Evolutionary conservation across 2,113 vertebrate genomes (phyloP).

Genomic region (Channa argus): DNA sequence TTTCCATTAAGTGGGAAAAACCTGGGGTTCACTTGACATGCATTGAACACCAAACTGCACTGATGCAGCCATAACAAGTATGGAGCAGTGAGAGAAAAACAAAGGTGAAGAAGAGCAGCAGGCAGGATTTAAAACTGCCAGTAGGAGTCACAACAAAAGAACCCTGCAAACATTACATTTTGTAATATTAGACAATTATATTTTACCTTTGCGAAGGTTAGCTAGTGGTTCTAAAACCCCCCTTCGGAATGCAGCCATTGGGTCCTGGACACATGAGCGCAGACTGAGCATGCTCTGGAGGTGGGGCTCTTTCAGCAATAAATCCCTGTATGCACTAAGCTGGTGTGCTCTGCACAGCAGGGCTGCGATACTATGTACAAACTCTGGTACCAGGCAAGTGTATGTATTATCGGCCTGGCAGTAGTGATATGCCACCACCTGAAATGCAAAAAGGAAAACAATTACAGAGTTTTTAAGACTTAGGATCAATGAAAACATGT

Average conservation of each 20-base stretch:
- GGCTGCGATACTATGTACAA: constrained; percentile 95
- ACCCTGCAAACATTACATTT: neutral
- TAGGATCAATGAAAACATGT: neutral
- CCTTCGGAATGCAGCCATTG: constrained; percentile 90
- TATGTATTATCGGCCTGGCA: constrained; percentile 99
- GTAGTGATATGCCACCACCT: constrained; percentile 99
- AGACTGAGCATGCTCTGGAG: constrained; percentile 96
- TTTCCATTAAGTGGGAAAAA: no score
- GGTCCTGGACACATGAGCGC: constrained; percentile 96
- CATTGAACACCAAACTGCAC: no score
- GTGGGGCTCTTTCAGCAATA: constrained; percentile 91
- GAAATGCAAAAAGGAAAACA: constrained; percentile 26
- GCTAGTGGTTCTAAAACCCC: constrained; percentile 93
- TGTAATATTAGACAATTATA: neutral
- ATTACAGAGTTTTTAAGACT: neutral
- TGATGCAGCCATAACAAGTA: no score
- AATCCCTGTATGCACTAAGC: constrained; percentile 90
- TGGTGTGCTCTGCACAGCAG: constrained; percentile 92
- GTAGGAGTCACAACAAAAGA: neutral
- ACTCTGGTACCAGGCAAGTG: constrained; percentile 96
- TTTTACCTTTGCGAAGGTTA: constrained; percentile 89
- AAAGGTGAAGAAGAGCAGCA: no score
- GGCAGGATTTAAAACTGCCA: no score
- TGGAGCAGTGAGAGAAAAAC: no score
- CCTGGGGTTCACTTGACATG: no score